A percentile compares a stretch with the other conserved stretches of the same genome.
phyloP scores from a whole-genome alignment of 37 sponge, comb jelly and placozoan genomes.

The Aphrocallistes beatrix region DNA sequence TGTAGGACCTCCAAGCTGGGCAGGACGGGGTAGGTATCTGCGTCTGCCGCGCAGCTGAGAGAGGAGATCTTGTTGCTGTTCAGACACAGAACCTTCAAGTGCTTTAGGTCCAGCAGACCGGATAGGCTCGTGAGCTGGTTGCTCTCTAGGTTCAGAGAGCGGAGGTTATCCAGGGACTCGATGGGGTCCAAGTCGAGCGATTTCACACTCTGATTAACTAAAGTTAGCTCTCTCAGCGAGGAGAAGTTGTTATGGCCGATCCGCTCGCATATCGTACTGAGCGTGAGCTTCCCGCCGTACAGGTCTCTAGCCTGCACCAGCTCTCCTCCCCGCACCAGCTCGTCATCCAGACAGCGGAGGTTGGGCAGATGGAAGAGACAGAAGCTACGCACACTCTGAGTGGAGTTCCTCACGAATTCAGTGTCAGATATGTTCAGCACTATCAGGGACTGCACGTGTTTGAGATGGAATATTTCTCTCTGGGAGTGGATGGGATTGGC shows the following conservation, averaged over 20 bases:
- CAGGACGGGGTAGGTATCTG: conserved; percentile 28
- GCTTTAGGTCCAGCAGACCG: conserved; percentile 58
- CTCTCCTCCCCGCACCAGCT: background rate
- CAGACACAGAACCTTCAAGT: conserved; percentile 81
- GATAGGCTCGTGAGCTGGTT: conserved; percentile 73
- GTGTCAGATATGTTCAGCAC: background rate
- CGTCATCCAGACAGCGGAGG: background rate
- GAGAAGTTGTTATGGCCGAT: background rate
- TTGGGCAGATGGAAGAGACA: conserved; percentile 10
- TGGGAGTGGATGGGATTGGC: background rate
- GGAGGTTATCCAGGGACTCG: background rate
- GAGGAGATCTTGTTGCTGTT: conserved; percentile 77
- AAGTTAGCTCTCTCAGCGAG: background rate
- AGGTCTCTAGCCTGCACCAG: background rate
- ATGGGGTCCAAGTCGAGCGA: conserved; percentile 8
- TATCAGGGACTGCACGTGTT: background rate
- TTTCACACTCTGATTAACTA: conserved; percentile 4
- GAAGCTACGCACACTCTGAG: background rate
- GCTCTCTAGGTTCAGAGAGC: conserved; percentile 71
- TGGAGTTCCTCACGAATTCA: background rate
- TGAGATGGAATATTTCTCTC: background rate
- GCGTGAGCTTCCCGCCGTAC: background rate
- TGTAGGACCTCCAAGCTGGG: conserved; percentile 76
- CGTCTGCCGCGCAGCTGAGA: background rate
- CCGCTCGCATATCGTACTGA: background rate